Conservation (phyloP, 2,888 invertebrate genomes). For the Bugulina stolonifera region DNA sequence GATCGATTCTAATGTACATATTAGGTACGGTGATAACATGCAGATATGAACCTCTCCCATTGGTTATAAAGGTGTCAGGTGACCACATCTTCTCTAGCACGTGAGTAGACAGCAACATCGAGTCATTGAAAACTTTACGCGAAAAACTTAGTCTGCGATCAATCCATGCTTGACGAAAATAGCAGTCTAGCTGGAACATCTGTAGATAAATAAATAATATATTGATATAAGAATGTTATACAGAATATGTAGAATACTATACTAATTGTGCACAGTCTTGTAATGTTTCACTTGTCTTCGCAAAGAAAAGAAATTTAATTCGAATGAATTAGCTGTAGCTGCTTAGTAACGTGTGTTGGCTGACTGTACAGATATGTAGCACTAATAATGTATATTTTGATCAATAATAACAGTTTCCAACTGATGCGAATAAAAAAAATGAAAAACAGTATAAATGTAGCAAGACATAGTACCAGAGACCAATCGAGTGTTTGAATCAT, state of each 20-base stretch:
- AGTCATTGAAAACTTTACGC: slow-evolving; percentile 31
- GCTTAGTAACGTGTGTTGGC: not conserved
- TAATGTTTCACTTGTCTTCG: no score
- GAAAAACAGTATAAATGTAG: no score
- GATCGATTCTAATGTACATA: slow-evolving; percentile 79
- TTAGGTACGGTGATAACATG: slow-evolving; percentile 94
- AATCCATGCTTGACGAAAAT: slow-evolving; percentile 81
- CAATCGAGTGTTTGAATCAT: no score
- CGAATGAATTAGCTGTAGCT: not conserved
- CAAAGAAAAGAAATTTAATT: no score
- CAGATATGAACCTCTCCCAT: slow-evolving; percentile 66
- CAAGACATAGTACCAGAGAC: no score
- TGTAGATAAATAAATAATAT: slow-evolving; percentile 54
- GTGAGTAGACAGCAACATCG: slow-evolving; percentile 68
- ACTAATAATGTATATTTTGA: not conserved
- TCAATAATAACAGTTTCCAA: not conserved
- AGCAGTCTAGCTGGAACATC: slow-evolving; percentile 82
- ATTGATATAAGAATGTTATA: no score
- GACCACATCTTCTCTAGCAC: slow-evolving; percentile 90
- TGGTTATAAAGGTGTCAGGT: slow-evolving; percentile 76
- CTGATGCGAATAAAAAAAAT: no score
- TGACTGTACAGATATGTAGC: not conserved
- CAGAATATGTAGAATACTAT: no score
- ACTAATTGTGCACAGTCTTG: no score
- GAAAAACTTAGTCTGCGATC: slow-evolving; percentile 69